Base-by-base conservation (phyloP, 2,888 invertebrate genomes). In the Ectemnius continuus region DNA sequence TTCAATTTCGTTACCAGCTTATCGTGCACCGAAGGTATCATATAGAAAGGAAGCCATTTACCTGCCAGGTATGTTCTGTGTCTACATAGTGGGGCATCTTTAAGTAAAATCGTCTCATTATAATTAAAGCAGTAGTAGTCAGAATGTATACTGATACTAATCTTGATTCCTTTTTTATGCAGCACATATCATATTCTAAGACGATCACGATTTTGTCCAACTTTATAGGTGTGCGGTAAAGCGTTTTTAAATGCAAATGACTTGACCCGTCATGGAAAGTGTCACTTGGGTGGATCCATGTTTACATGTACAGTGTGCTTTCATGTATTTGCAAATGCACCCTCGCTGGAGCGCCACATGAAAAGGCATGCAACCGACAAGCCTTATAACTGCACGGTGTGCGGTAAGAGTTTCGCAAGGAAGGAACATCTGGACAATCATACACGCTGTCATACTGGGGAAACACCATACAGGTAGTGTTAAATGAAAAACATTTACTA, bases 371-470 rank as follows among this genome's bases (percentile, higher is more conserved):
- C 96, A 3, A 96, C 96, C 73, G 96, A 96, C 90, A 96, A 96
- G 89, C 96, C 96, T 4, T 96, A 96, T 88, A 95, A 95, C 75
- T 97, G 97, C 91, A 94, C 95, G 20, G 95, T 95, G 86, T 97
- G 97, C 91, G 96, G 96, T 81, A 97, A 97, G 91, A 95, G 95
- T 28, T 97, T 97, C 91, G 96, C 96, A 13, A 93, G 97, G 69
- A 97, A 97, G 90, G 97, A 97, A 89, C 97, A 97, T 90, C 93
- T 97, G 79, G 96, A 96, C 91, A 96, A 96, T 91, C 97, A 97
- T 86, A 94, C 95, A 2, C 93, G 96, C 75, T 95, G 96, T 91
- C 96, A 95, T 89, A 96, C 96, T 63, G 96, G 96, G 64, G 96
- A 96, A 91, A 96, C 96, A 28, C 96, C 96, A 1, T 96, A 96